These are phyloP conservation scores for Thereva nobilitata DNA, from an alignment of 2,888 invertebrate species.

Conservation along the genomic window DNA sequence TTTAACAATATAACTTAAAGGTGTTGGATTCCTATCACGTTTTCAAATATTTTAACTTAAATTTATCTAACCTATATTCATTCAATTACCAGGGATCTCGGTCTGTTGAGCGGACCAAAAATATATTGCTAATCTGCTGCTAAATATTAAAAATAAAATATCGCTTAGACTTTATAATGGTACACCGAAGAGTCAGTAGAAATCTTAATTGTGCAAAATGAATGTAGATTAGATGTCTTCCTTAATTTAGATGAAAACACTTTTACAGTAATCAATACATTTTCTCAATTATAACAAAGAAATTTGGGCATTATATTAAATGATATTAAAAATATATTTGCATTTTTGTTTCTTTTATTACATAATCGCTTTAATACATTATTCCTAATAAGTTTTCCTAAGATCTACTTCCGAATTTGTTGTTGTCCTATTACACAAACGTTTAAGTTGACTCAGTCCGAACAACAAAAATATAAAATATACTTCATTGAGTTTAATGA, in stretches of 20 bases:
- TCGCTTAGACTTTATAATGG: no score
- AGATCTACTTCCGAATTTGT: not conserved
- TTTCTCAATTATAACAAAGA: not conserved
- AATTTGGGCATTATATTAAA: not conserved
- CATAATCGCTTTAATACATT: not conserved
- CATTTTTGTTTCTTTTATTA: not conserved
- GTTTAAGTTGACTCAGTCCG: not conserved
- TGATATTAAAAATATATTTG: slow-evolving; percentile 11
- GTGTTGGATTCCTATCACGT: not conserved
- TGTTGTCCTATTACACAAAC: slow-evolving; percentile 1
- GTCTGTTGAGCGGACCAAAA: no score
- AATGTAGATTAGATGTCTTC: no score
- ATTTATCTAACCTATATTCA: not conserved
- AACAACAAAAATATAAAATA: no score
- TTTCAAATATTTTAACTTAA: not conserved
- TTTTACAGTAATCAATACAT: not conserved
- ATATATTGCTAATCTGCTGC: no score
- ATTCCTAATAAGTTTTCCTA: not conserved
- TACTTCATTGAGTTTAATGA: no score
- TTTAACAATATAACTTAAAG: slow-evolving; percentile 5
- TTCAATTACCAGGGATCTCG: no score
- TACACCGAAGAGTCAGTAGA: no score
- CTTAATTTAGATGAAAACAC: not conserved
- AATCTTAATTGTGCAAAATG: no score
- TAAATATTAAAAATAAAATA: no score